These are phyloP conservation scores for Pholis gunnellus DNA, from an alignment of 2,113 vertebrate genomes.

Conservation along the genomic window DNA sequence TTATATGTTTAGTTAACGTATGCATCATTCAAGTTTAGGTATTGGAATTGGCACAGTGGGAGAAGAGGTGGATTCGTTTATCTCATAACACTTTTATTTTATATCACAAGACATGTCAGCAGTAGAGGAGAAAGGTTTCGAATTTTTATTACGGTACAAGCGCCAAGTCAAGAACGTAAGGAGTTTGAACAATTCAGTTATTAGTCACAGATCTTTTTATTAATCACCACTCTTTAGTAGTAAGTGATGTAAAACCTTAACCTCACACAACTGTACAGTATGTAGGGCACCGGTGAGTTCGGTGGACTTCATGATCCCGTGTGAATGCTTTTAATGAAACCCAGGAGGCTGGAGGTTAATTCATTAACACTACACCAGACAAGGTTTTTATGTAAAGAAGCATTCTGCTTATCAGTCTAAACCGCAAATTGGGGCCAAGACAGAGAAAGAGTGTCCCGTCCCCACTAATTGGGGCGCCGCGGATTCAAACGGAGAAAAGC, in stretches of 20 bases:
- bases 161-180: neutral
- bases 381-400: slow-evolving; percentile 59
- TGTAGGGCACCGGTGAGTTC: slow-evolving; percentile 56
- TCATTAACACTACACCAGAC: slow-evolving; percentile 55
- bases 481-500: slow-evolving; percentile 14
- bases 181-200: neutral
- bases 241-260: slow-evolving; percentile 22
- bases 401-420: slow-evolving; percentile 68
- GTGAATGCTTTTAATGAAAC: slow-evolving; percentile 49
- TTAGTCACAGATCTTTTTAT: neutral
- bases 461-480: slow-evolving; percentile 58
- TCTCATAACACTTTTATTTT: neutral
- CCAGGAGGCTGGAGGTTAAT: slow-evolving; percentile 60
- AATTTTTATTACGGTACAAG: neutral
- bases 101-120: neutral
- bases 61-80: neutral
- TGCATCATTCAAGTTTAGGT: neutral
- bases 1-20: neutral
- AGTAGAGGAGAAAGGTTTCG: neutral
- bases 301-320: slow-evolving; percentile 54
- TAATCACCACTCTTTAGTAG: neutral
- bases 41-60: neutral
- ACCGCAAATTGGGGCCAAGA: slow-evolving; percentile 65
- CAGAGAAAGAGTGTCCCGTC: slow-evolving; percentile 53
- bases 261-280: slow-evolving; percentile 20